Percentiles rank a stretch among this genome's conserved stretches.
Conservation (phyloP, 2,113 vertebrate genomes). For the Carettochelys insculpta region DNA sequence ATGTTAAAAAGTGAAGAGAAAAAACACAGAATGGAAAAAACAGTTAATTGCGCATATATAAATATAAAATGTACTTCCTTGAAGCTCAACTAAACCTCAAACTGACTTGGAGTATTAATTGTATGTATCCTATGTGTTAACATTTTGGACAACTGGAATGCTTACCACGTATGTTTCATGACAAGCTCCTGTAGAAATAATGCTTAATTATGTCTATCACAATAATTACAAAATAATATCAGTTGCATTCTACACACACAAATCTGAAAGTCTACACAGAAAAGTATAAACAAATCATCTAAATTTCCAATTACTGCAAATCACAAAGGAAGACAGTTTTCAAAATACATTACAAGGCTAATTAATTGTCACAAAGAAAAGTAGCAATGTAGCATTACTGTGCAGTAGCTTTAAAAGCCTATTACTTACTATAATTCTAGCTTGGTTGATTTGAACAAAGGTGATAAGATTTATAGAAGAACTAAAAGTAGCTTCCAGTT, state of each 20-base stretch:
- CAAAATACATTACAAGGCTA: constrained; percentile 32
- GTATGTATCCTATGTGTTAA: neutral
- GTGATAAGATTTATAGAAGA: neutral
- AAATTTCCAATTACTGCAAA: constrained; percentile 12
- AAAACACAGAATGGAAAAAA: neutral
- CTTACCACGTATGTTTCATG: constrained; percentile 27
- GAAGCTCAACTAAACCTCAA: constrained; percentile 50
- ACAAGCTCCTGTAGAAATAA: constrained; percentile 14
- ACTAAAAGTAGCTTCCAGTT: neutral
- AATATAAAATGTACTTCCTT: constrained; percentile 10
- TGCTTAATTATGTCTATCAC: constrained; percentile 55
- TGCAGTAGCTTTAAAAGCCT: constrained; percentile 16
- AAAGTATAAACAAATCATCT: constrained; percentile 32
- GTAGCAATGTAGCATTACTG: neutral
- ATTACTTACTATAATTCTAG: neutral
- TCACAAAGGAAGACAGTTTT: constrained; percentile 31
- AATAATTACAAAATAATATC: constrained; percentile 28
- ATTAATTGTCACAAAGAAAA: constrained; percentile 45
- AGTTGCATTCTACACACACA: neutral
- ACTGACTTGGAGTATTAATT: constrained; percentile 11
- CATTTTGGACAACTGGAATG: constrained; percentile 25
- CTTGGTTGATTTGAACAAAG: neutral
- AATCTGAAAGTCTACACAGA: neutral
- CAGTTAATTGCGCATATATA: constrained; percentile 6
- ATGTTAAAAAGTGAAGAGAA: neutral